Percentiles rank a stretch among this genome's conserved stretches.
Conservation (phyloP, 1,140 invertebrate genomes). For the Calliopsis andreniformis region DNA sequence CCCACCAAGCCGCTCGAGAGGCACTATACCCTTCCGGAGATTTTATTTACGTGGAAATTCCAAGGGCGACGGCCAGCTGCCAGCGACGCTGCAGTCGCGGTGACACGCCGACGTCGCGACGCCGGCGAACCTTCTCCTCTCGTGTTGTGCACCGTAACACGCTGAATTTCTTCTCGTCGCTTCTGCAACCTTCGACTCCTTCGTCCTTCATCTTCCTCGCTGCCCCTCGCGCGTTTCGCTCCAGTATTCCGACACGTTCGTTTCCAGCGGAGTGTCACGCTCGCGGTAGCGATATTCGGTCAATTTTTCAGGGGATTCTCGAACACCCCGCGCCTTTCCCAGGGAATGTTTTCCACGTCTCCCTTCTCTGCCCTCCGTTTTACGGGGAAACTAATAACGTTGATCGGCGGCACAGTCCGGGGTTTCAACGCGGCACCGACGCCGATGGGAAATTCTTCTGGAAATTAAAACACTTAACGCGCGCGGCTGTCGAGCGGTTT, state of each 20-base stretch:
- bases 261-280: background rate
- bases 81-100: conserved; percentile 48
- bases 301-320: background rate
- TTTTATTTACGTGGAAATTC: conserved; percentile 73
- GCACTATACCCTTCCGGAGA: conserved; percentile 57
- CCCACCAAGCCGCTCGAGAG: conserved; percentile 49
- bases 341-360: background rate
- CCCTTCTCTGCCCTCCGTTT: too few species aligned
- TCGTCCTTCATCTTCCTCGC: background rate
- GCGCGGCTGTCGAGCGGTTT: conserved; percentile 6
- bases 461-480: conserved; percentile 31
- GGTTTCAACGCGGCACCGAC: background rate
- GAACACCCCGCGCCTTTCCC: background rate
- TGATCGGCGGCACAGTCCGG: background rate
- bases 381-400: conserved; percentile 8
- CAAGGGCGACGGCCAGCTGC: conserved; percentile 66
- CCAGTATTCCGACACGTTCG: too few species aligned
- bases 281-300: background rate
- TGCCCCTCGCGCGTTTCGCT: conserved; percentile 15
- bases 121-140: conserved; percentile 22
- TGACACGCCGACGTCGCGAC: conserved; percentile 63
- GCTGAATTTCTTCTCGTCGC: conserved; percentile 35
- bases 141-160: background rate
- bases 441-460: conserved; percentile 18
- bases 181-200: background rate